phyloP scores from a whole-genome alignment of 2,888 invertebrate species.

The Griposia aprilina region DNA sequence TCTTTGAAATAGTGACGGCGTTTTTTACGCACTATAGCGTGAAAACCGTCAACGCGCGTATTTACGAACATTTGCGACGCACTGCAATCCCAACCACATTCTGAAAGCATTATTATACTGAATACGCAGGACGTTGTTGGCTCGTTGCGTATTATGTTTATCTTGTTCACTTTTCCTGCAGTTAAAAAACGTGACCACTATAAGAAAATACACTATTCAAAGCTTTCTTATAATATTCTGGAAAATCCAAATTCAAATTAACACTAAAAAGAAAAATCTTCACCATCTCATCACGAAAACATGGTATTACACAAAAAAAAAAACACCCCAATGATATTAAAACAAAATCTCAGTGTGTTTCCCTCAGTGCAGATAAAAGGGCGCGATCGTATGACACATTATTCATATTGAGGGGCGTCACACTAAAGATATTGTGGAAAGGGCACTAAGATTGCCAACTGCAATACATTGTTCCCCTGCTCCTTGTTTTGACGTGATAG shows the following conservation, averaged over 20 bases:
- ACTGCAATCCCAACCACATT: no score
- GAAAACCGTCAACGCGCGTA: no score
- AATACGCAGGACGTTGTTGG: no score
- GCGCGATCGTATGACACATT: constrained; percentile 88
- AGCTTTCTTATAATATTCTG: background rate
- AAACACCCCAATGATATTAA: constrained; percentile 67
- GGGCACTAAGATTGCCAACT: constrained; percentile 90
- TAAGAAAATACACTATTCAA: background rate
- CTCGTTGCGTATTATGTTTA: no score
- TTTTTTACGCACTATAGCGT: no score
- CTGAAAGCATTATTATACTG: no score
- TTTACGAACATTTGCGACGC: no score
- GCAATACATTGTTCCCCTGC: constrained; percentile 87
- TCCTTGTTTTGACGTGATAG: constrained; percentile 90
- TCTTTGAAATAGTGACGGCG: no score
- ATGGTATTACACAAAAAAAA: constrained; percentile 53
- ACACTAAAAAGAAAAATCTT: constrained; percentile 24
- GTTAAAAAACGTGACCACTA: background rate
- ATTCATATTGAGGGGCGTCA: constrained; percentile 89
- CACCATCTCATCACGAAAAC: constrained; percentile 36
- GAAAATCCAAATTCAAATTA: constrained; percentile 8
- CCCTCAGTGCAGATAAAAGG: constrained; percentile 85
- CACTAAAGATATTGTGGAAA: constrained; percentile 89
- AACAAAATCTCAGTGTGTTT: constrained; percentile 79
- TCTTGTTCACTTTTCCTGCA: background rate